phyloP scores from a whole-genome alignment of 2,797 vertebrate species.

The Pogonophryne albipinna region DNA sequence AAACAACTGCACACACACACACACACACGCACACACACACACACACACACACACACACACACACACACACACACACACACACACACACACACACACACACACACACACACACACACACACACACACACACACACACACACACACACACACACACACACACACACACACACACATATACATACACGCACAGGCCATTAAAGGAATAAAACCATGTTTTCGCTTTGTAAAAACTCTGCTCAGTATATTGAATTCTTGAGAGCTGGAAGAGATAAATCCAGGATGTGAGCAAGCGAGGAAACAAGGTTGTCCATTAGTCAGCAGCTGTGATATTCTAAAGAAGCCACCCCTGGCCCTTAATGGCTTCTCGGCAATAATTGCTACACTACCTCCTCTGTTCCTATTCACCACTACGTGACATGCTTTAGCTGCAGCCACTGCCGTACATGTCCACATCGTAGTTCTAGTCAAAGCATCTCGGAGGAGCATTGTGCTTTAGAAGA shows the following conservation, averaged over 20 bases:
- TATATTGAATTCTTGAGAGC: constrained; percentile 53
- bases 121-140: constrained; percentile 32
- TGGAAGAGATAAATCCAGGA: constrained; percentile 55
- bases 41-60: constrained; percentile 29
- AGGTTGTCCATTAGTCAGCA: constrained; percentile 82
- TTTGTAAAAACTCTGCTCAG: constrained; percentile 52
- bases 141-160: too few species aligned
- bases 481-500: constrained; percentile 61
- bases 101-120: constrained; percentile 32
- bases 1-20: constrained; percentile 38
- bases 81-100: constrained; percentile 31
- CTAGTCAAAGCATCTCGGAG: constrained; percentile 62
- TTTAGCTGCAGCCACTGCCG: constrained; percentile 64
- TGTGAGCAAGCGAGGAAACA: constrained; percentile 66
- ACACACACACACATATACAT: constrained; percentile 18
- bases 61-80: constrained; percentile 31
- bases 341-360: constrained; percentile 84
- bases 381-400: constrained; percentile 70
- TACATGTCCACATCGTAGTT: constrained; percentile 60
- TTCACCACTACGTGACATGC: constrained; percentile 74
- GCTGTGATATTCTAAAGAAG: constrained; percentile 74
- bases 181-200: constrained; percentile 51
- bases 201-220: constrained; percentile 54
- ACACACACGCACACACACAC: constrained; percentile 15
- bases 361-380: constrained; percentile 84